Evolutionary conservation across 2,113 vertebrate genomes (phyloP).

Genomic region (Phoenicopterus ruber): DNA sequence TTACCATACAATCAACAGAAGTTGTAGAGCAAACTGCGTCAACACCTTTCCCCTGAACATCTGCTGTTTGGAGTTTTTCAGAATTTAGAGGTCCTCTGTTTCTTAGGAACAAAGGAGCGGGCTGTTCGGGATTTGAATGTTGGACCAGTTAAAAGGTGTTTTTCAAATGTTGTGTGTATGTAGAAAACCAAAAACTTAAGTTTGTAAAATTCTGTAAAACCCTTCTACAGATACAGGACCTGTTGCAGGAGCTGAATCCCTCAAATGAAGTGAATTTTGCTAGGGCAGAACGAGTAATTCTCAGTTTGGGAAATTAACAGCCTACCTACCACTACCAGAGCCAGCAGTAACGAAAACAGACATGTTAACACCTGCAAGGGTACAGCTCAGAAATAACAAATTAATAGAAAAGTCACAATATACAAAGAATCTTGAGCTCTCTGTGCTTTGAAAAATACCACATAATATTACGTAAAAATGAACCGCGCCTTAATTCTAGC

Average conservation of each 20-base stretch:
- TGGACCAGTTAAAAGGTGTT: not conserved
- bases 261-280: not conserved
- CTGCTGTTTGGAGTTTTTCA: not conserved
- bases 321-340: not conserved
- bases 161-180: not conserved
- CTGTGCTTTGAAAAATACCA: constrained; percentile 1
- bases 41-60: not conserved
- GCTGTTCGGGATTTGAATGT: not conserved
- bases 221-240: not conserved
- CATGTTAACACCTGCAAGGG: not conserved
- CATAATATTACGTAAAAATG: not conserved
- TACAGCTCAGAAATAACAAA: not conserved
- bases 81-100: not conserved
- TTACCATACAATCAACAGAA: not conserved
- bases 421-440: not conserved
- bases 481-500: not conserved
- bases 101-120: not conserved
- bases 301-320: not conserved
- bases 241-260: not conserved
- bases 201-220: not conserved
- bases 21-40: not conserved
- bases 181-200: not conserved
- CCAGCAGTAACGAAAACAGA: not conserved
- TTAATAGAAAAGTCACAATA: not conserved
- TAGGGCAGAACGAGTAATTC: not conserved